Evolutionary conservation across 2,113 vertebrate genomes (phyloP), one percentile per base, ranked within the genome.

Genomic region (Brachyhypopomus gauderio): DNA sequence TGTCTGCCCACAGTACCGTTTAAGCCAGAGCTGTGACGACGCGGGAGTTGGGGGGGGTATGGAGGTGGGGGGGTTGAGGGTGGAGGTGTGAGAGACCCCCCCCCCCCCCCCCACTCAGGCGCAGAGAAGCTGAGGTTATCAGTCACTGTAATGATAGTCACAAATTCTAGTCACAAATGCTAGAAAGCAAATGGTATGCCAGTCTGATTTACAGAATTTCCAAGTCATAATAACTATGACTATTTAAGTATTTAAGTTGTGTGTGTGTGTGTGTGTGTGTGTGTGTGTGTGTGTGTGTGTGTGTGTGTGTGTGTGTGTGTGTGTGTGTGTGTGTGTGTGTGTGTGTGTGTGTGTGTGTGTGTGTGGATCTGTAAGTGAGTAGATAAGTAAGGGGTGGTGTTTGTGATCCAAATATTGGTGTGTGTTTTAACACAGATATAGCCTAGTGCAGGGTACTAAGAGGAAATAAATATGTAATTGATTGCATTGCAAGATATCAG

Each of bases 11-110:
- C 56, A 48, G 79, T 22, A 64, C 64, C 34, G 48, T 75, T 62
- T 36, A 36, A 66, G 64, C 11, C 17, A 52, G 30, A 73, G 60
- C 81, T 69, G 69, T 70, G 73, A 78, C 81, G 78, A 86, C 60
- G 59, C 7, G 38, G 66, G 48, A 25, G 59, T 30, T 30, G 59
- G 41, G 66, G 38, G 9, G 41, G 72, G 30, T 23, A 56, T 25
- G 59, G 59, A 30, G 66, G n/a, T 27, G 38, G 9, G 41, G 72
- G 30, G 30, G 30, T 1, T 30, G 59, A 48, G 41, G 66, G n/a
- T 27, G 38, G 9, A 56, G 72, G 30, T 23, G 64, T 38, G 19
- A 19, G 48, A 17, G n/a, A n/a, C n/a, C n/a, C n/a, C n/a, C n/a
- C n/a, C n/a, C n/a, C n/a, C n/a, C 56, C 17, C 27, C 27, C 22